phyloP scores from a whole-genome alignment of 2,113 vertebrate species.

The Ophiodon elongatus region DNA sequence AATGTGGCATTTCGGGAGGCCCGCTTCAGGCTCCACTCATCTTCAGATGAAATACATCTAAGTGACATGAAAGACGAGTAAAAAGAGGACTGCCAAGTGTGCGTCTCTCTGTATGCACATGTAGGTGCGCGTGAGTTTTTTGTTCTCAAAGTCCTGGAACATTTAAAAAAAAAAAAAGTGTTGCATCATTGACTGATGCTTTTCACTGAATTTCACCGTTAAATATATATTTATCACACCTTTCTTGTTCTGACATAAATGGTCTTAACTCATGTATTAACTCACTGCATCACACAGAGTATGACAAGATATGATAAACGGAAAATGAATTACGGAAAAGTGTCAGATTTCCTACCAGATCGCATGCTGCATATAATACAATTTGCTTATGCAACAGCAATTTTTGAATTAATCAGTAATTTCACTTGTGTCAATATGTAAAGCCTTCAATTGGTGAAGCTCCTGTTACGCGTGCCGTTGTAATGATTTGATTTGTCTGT shows the following conservation, averaged over 20 bases:
- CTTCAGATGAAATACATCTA: slow-evolving; percentile 41
- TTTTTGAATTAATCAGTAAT: slow-evolving; percentile 32
- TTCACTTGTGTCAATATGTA: not conserved
- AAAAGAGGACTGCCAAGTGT: not conserved
- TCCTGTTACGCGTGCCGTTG: not conserved
- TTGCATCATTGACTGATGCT: not conserved
- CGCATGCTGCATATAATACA: not conserved
- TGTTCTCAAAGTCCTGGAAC: not conserved
- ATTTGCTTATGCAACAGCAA: slow-evolving; percentile 5
- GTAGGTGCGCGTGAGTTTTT: not conserved
- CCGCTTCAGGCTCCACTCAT: slow-evolving; percentile 47
- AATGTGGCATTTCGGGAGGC: slow-evolving; percentile 57
- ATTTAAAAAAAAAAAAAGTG: not conserved
- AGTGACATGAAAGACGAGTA: slow-evolving; percentile 35
- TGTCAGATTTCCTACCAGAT: slow-evolving; percentile 22
- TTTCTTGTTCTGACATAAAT: not conserved
- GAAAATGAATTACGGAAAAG: slow-evolving; percentile 10
- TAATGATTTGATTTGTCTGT: slow-evolving; percentile 19
- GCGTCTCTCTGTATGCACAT: slow-evolving; percentile 8
- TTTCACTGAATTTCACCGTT: not conserved
- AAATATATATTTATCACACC: not conserved
- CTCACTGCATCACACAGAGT: not conserved
- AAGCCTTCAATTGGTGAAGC: slow-evolving; percentile 10
- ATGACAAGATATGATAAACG: not conserved
- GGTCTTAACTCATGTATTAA: not conserved